These are phyloP conservation scores for Catocala nupta DNA, from an alignment of 2,888 invertebrate genomes.

Conservation along the genomic window DNA sequence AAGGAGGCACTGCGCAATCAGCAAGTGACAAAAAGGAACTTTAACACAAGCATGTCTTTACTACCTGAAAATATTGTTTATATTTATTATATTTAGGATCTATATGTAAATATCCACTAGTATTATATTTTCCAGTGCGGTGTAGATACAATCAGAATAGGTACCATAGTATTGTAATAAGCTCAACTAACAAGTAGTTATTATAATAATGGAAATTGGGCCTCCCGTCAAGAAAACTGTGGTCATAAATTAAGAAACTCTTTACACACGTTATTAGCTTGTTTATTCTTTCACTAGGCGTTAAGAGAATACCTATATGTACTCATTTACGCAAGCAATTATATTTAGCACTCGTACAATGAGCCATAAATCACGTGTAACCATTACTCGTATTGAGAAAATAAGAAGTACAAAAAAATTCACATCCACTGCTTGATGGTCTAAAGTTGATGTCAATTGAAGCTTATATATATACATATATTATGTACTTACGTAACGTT, in stretches of 20 bases:
- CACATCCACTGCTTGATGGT: neutral
- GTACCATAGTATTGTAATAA: neutral
- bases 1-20: no score
- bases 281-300: constrained; percentile 8
- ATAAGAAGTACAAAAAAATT: constrained; percentile 2
- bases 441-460: no score
- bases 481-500: no score
- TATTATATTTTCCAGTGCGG: no score
- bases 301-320: constrained; percentile 7
- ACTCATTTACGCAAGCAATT: constrained; percentile 10
- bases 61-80: no score
- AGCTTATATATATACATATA: no score
- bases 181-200: constrained; percentile 15
- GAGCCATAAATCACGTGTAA: constrained; percentile 10
- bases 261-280: constrained; percentile 7
- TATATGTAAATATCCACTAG: no score
- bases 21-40: no score
- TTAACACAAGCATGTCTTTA: no score
- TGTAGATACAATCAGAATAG: neutral
- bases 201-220: constrained; percentile 30
- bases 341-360: constrained; percentile 13
- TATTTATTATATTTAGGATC: no score
- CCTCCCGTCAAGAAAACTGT: constrained; percentile 20
- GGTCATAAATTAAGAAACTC: constrained; percentile 30
- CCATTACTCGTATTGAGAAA: constrained; percentile 1